These are phyloP conservation scores for Tholera decimalis DNA, from an alignment of 2,888 invertebrate species.

Conservation along the genomic window DNA sequence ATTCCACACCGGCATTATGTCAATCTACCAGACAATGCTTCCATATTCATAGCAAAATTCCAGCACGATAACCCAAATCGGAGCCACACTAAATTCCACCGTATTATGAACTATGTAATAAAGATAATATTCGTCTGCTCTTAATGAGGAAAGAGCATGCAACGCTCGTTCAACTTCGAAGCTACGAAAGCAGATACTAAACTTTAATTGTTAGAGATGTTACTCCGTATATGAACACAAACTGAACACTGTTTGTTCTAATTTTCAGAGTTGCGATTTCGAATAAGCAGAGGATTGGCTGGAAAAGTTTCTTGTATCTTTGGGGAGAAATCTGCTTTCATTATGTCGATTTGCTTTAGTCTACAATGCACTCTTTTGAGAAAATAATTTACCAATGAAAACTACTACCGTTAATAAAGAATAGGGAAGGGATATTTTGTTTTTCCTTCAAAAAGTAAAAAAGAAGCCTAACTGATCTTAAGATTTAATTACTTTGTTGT, in stretches of 20 bases:
- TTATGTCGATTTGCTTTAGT: neutral
- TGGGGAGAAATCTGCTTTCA: neutral
- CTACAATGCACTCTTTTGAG: neutral
- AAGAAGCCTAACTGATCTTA: too few relatives aligned
- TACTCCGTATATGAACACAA: conserved; percentile 42
- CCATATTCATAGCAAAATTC: conserved; percentile 29
- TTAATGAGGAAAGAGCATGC: conserved; percentile 57
- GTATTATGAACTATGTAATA: conserved; percentile 42
- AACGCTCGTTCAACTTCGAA: conserved; percentile 44
- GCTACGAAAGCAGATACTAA: conserved; percentile 51
- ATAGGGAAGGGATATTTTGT: too few relatives aligned
- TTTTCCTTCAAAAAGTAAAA: too few relatives aligned
- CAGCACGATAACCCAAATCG: conserved; percentile 45
- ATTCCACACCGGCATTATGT: neutral
- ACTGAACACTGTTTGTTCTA: conserved; percentile 37
- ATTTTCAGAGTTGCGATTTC: conserved; percentile 14
- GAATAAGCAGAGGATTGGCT: conserved; percentile 16
- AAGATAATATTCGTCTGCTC: conserved; percentile 53
- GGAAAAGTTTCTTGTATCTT: conserved; percentile 17
- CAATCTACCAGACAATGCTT: conserved; percentile 22
- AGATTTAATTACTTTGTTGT: too few relatives aligned
- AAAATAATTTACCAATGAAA: too few relatives aligned
- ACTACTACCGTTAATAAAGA: too few relatives aligned
- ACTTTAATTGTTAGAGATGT: conserved; percentile 59
- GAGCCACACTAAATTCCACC: conserved; percentile 40